Base-by-base conservation (phyloP, 2,113 vertebrate species). In the Chrysemys picta region DNA sequence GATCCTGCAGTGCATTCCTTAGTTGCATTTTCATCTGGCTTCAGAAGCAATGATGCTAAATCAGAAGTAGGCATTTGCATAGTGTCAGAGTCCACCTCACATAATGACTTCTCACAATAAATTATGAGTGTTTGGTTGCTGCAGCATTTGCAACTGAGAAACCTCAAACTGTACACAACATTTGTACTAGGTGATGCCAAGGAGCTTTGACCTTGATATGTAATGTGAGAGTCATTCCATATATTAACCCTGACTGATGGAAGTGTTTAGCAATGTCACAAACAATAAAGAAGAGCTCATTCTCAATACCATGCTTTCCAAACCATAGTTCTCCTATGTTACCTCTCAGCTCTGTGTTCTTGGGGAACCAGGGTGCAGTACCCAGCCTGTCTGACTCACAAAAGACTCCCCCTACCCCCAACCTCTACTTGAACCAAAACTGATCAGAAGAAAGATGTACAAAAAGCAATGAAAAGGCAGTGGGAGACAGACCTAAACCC, bases 91-190 rank as follows among this genome's bases (percentile, higher is more conserved):
- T 86, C 62, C 53, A 88, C 87, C 87, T 93, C 53, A 50, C 42
- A 50, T 88, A 95, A 96, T 96, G 69, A 52, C 24, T 3, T 82
- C 82, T 88, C 90, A 94, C 85, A 84, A 72, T 47, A 95, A 94
- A 94, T 95, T 94, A 83, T 0, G 2, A 35, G 16, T 85, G 80
- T 84, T 85, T 90, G 69, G 31, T 16, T 96, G 24, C 79, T 49
- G 80, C 65, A 89, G 31, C 21, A 85, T 19, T 80, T 91, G 75
- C 35, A 84, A 42, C 79, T 65, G 93, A 72, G 84, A 93, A 96
- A 95, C 93, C 24, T 27, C 50, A 79, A 57, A 88, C 47, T 75
- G 3, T 16, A 29, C 4, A 17, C 0, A 0, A 38, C 35, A 16
- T 93, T 2, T 84, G 75, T 82, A 49, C 69, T 87, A 35, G 78